Conservation (phyloP, 2,797 vertebrate species). For the Manis crassicaudata region DNA sequence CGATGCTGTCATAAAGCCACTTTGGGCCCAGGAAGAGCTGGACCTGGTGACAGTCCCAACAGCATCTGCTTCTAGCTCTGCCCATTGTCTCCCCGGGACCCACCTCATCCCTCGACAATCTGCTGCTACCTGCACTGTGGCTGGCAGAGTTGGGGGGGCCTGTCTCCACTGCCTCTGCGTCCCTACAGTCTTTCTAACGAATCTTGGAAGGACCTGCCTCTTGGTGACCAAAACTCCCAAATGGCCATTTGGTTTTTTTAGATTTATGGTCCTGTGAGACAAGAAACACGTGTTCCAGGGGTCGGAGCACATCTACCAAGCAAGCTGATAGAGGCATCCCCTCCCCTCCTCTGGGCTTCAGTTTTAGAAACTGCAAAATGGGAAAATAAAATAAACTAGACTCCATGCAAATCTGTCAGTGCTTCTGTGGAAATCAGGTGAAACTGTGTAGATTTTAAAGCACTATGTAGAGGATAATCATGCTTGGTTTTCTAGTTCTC, state of each 20-base stretch:
- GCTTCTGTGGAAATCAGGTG: neutral
- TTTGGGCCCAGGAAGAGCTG: neutral
- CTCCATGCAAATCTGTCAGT: neutral
- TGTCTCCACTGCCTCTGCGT: neutral
- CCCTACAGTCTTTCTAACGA: neutral
- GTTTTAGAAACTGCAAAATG: neutral
- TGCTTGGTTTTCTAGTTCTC: neutral
- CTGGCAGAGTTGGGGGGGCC: neutral
- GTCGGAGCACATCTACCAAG: too few relatives aligned
- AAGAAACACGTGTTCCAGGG: neutral
- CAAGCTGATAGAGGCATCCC: too few relatives aligned
- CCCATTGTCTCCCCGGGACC: neutral
- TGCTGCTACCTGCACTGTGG: accelerated
- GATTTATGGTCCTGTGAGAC: neutral
- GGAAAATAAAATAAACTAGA: neutral
- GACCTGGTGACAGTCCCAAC: neutral
- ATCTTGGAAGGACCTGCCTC: neutral
- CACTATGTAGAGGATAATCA: neutral
- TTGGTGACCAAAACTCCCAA: neutral
- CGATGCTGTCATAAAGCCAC: neutral
- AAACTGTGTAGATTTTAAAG: neutral
- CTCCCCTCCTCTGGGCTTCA: neutral
- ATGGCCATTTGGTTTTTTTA: neutral
- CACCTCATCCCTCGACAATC: accelerated
- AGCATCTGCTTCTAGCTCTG: neutral